Evolutionary conservation across 2,113 vertebrate genomes (phyloP).

Genomic region (human (Homo sapiens)): DNA sequence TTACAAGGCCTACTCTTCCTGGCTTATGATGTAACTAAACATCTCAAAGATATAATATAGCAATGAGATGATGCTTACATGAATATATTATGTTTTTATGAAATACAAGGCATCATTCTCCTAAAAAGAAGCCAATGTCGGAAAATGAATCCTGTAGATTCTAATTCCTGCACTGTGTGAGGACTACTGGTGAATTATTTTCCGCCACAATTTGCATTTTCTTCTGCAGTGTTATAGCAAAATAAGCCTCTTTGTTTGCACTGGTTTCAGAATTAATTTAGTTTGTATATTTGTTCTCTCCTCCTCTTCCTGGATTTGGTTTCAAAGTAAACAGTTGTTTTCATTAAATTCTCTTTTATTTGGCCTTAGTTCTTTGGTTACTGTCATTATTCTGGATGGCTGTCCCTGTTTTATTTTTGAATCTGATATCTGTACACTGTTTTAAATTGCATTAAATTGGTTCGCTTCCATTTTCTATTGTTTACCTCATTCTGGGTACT

Average conservation of each 20-base stretch:
- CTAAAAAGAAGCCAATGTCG: slow-evolving; percentile 41
- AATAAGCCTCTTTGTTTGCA: slow-evolving; percentile 66
- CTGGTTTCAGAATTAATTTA: slow-evolving; percentile 72
- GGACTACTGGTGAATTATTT: slow-evolving; percentile 19
- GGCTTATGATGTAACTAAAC: slow-evolving; percentile 50
- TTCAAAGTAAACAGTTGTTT: slow-evolving; percentile 74
- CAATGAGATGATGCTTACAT: neutral
- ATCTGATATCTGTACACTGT: neutral
- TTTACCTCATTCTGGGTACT: neutral
- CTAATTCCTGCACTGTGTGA: neutral
- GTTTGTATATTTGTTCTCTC: slow-evolving; percentile 69
- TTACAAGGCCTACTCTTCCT: slow-evolving; percentile 52
- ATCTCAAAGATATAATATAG: neutral
- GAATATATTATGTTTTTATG: slow-evolving; percentile 58
- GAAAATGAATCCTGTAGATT: slow-evolving; percentile 38
- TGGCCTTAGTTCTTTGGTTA: slow-evolving; percentile 55
- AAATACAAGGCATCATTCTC: slow-evolving; percentile 47
- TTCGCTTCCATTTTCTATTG: slow-evolving; percentile 34
- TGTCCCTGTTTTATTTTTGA: slow-evolving; percentile 32
- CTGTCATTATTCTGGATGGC: slow-evolving; percentile 45
- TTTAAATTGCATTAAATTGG: slow-evolving; percentile 58
- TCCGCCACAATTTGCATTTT: slow-evolving; percentile 55
- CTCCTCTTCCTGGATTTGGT: slow-evolving; percentile 59
- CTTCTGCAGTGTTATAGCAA: slow-evolving; percentile 43
- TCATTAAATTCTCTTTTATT: slow-evolving; percentile 63